A percentile compares a stretch with the other conserved stretches of the same genome.
Evolutionary conservation across 2,888 invertebrate species (phyloP).

Genomic region (Cylindroiulus punctatus): DNA sequence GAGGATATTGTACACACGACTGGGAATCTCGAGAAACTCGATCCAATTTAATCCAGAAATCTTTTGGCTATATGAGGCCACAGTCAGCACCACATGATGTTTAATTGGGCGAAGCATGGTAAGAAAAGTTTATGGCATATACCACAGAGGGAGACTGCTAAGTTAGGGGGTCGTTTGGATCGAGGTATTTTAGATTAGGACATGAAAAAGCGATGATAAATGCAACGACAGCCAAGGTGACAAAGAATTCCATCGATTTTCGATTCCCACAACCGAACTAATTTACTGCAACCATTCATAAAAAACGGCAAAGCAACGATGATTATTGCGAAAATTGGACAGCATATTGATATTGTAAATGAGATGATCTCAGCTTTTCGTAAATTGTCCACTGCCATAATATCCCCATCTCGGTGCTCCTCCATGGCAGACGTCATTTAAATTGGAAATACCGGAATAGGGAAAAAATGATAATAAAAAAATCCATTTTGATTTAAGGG

Average conservation of each 20-base stretch:
- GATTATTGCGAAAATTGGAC: constrained; percentile 28
- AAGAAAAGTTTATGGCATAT: neutral
- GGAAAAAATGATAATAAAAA: constrained; percentile 44
- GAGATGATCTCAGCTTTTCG: constrained; percentile 6
- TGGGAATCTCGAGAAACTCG: too few species aligned
- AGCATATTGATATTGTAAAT: constrained; percentile 6
- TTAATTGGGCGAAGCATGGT: neutral
- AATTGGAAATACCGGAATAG: constrained; percentile 33
- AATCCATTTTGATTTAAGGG: constrained; percentile 43
- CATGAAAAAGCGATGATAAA: constrained; percentile 12
- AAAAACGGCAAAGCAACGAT: constrained; percentile 7
- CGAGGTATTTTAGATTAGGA: neutral
- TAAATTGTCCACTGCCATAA: constrained; percentile 21
- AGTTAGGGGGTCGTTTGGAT: neutral
- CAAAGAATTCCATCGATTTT: constrained; percentile 26
- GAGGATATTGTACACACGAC: neutral
- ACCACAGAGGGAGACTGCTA: neutral
- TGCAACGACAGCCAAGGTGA: neutral
- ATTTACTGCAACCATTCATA: constrained; percentile 16
- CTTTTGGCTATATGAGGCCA: too few species aligned
- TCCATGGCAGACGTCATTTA: constrained; percentile 24
- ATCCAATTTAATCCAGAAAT: too few species aligned
- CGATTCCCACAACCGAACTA: neutral
- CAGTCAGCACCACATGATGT: too few species aligned
- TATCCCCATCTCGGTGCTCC: neutral